phyloP scores from a whole-genome alignment of 2,113 vertebrate species.

The Lampris megalopsis region DNA sequence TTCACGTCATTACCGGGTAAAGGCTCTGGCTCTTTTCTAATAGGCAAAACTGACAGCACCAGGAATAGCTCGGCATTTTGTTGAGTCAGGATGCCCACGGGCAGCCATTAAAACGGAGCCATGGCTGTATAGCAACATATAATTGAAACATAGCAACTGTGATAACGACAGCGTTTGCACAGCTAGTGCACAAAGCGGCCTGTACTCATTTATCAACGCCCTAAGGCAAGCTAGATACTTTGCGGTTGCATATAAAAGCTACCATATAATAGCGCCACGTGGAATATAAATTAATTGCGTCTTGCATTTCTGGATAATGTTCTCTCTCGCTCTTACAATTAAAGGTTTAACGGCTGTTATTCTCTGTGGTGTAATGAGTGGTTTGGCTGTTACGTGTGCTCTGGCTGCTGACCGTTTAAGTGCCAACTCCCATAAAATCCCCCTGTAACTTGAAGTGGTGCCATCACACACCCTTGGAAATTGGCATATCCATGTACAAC shows the following conservation, averaged over 20 bases:
- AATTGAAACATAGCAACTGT: conserved; percentile 41
- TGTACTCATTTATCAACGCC: conserved; percentile 22
- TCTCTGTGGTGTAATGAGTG: conserved; percentile 37
- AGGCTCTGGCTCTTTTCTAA: conserved; percentile 10
- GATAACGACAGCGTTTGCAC: conserved; percentile 45
- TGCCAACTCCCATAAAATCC: conserved; percentile 32
- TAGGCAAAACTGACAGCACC: conserved; percentile 10
- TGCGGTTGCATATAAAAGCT: conserved; percentile 22
- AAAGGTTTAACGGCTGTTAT: conserved; percentile 34
- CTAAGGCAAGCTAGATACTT: conserved; percentile 30
- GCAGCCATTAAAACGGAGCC: conserved; percentile 45
- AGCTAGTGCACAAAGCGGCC: not conserved
- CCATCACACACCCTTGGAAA: conserved; percentile 3
- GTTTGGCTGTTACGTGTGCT: conserved; percentile 32
- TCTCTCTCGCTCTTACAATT: conserved; percentile 1
- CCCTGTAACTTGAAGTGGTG: conserved; percentile 22
- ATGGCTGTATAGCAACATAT: conserved; percentile 37
- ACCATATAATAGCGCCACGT: conserved; percentile 19
- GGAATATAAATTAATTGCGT: conserved; percentile 4
- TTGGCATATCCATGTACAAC: not conserved
- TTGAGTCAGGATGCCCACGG: conserved; percentile 38
- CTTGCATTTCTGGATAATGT: conserved; percentile 5
- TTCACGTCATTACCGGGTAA: not conserved
- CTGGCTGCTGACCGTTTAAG: conserved; percentile 34
- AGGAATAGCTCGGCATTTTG: conserved; percentile 40